Evolutionary conservation across 30 jellyfish, hydroid and myxozoan genomes (phyloP).

Genomic region (Rhopilema esculentum): DNA sequence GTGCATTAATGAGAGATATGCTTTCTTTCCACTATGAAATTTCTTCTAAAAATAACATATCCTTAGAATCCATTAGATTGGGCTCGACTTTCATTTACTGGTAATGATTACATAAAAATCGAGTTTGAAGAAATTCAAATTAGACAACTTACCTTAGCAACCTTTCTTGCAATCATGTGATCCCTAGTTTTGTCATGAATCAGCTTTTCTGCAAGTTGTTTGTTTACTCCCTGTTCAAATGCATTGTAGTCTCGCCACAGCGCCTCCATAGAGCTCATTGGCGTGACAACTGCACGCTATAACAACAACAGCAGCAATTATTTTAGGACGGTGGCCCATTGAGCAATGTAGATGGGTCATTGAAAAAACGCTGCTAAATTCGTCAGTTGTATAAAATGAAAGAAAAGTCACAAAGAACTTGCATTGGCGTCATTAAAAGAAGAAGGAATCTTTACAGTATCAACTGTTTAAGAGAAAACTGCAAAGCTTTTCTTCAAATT

Average conservation of each 20-base stretch:
- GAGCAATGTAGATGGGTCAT: neutral
- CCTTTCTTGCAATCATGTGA: constrained; percentile 90
- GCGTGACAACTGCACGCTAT: constrained; percentile 94
- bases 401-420: no score
- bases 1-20: no score
- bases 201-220: constrained; percentile 89
- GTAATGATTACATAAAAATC: no score
- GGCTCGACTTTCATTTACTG: no score
- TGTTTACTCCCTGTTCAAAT: constrained; percentile 94
- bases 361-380: neutral
- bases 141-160: constrained; percentile 73
- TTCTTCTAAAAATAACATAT: neutral
- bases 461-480: no score
- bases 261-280: constrained; percentile 92
- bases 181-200: constrained; percentile 95
- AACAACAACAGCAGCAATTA: neutral
- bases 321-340: neutral
- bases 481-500: no score
- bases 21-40: neutral
- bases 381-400: no score
- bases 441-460: no score
- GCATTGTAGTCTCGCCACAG: constrained; percentile 96
- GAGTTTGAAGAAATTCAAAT: neutral
- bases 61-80: no score
- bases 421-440: no score